Conservation (phyloP, 2,797 vertebrate genomes). For the Pelodytes ibericus region DNA sequence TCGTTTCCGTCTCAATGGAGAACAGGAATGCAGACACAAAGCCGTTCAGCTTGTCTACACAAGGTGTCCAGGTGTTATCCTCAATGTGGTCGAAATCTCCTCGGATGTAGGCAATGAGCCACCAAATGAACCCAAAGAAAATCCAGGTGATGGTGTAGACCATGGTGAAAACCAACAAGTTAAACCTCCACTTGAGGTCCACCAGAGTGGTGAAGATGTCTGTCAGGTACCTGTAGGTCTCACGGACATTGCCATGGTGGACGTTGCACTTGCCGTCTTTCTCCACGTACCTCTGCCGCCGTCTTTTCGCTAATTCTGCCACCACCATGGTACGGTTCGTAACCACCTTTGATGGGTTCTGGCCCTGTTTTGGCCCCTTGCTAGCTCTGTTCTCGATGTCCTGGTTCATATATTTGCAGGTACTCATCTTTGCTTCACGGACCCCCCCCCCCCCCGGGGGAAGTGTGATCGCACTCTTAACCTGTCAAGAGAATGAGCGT, state of each 20-base stretch:
- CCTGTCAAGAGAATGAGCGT: conserved; percentile 9
- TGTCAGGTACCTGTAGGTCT: conserved; percentile 95
- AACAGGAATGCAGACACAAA: conserved; percentile 97
- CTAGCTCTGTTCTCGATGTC: conserved; percentile 91
- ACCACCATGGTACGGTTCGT: conserved; percentile 90
- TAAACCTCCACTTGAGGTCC: conserved; percentile 97
- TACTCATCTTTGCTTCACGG: conserved; percentile 58
- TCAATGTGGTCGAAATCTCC: conserved; percentile 90
- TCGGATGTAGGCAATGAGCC: conserved; percentile 94
- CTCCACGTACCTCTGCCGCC: conserved; percentile 93
- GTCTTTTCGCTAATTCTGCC: conserved; percentile 83
- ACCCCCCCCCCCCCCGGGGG: too few relatives aligned
- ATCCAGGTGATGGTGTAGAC: conserved; percentile 96
- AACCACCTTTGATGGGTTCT: conserved; percentile 81
- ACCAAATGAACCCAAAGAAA: conserved; percentile 97
- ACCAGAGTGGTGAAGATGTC: conserved; percentile 97
- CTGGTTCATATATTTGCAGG: conserved; percentile 83
- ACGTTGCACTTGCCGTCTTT: conserved; percentile 98
- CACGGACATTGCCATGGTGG: conserved; percentile 94
- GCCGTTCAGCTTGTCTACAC: conserved; percentile 95
- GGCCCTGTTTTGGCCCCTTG: conserved; percentile 85
- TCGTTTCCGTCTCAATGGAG: conserved; percentile 96
- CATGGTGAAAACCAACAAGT: conserved; percentile 94
- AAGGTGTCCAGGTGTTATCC: conserved; percentile 91
- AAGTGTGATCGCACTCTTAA: neutral